These are phyloP conservation scores for Melipona quadrifasciata DNA, from an alignment of 1,140 invertebrate genomes.

Conservation along the genomic window DNA sequence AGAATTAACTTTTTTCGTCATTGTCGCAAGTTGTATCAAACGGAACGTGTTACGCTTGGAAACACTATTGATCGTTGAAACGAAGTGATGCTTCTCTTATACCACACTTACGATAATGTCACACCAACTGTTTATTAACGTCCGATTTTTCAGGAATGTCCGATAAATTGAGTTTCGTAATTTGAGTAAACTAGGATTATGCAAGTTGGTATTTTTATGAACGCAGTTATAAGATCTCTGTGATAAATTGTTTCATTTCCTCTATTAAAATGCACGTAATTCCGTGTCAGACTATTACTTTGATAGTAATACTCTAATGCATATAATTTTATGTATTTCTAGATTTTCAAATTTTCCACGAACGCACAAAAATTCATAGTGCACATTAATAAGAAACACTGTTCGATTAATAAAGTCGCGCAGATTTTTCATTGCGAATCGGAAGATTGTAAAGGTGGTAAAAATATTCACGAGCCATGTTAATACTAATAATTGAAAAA, in stretches of 20 bases:
- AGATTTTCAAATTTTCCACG: too few species aligned
- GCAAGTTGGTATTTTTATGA: too few species aligned
- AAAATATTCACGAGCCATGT: not conserved
- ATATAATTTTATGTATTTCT: too few species aligned
- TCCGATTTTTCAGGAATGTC: not conserved
- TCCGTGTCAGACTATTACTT: too few species aligned
- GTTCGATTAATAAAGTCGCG: not conserved
- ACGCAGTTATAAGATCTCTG: too few species aligned
- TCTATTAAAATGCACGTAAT: too few species aligned
- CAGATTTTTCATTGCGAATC: not conserved
- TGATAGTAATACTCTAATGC: too few species aligned
- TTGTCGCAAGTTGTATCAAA: not conserved
- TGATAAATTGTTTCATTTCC: too few species aligned
- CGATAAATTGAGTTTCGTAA: not conserved
- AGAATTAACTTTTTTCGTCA: not conserved
- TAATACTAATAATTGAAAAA: too few species aligned
- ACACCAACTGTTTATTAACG: not conserved
- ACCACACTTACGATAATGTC: too few species aligned
- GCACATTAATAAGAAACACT: not conserved
- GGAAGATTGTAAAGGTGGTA: not conserved
- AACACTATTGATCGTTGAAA: conserved; percentile 4
- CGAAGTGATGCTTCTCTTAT: not conserved
- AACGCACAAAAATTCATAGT: too few species aligned
- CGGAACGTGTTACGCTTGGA: not conserved
- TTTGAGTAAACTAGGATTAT: too few species aligned